Evolutionary conservation across 1,140 invertebrate species (phyloP), one percentile per base, ranked within the genome.

Genomic region (Dendrolimus kikuchii): DNA sequence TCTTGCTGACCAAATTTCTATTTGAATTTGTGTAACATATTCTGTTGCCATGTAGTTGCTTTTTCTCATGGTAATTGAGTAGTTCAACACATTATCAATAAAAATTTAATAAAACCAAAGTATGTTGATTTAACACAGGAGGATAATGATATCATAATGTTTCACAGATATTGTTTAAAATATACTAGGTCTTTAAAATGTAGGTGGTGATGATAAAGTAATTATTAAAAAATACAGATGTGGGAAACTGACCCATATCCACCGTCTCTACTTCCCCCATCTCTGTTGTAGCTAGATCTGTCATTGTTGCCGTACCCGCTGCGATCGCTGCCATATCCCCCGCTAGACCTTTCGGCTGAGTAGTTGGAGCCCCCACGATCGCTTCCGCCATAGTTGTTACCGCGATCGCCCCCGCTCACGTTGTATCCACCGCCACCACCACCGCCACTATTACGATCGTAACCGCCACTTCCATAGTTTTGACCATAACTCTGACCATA

Each of bases 261-360:
- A 42, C 85, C 75, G 65, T 86, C 82, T 74, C 80, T 80, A 69
- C 79, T 86, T 38, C 84, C 79, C 41, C 87, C 80, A 56, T 83
- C 82, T 64, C 88, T 83, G 61, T 87, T 81, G 71, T 80, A 83
- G 59, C 74, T 82, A 53, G 77, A 80, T 51, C 86, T 74, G 48
- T 85, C 87, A 44, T 87, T 83, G 59, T 89, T 88, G 57, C 77
- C 81, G 51, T 88, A 76, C 40, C 83, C 78, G 44, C 79, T 76
- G 43, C 81, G 67, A 50, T 81, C 71, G 49, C 90, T 72, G 53
- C 80, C 71, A 47, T 55, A 84, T 4, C 84, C 68, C 41, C 75
- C 46, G 37, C 76, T 56, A 41, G 81, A 72, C 41, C 59, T 61
- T 36, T 74, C 68, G 51, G 76, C 73, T 6, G 70, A 67, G 51